These are phyloP conservation scores for Lepidothrix coronata DNA, from an alignment of 2,113 vertebrate genomes.

Conservation along the genomic window DNA sequence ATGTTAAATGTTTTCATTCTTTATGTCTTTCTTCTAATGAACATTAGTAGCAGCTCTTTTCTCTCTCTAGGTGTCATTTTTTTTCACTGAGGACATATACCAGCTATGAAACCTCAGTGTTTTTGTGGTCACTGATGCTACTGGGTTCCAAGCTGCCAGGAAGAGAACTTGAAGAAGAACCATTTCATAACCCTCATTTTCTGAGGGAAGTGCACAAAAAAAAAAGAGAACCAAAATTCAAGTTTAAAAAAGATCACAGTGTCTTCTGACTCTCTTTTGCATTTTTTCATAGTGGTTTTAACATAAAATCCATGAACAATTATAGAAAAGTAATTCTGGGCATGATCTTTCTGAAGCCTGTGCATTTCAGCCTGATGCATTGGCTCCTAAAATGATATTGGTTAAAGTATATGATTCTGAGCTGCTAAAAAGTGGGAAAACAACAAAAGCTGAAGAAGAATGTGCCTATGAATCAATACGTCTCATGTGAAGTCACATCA, in stretches of 20 bases:
- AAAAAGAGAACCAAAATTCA: background rate
- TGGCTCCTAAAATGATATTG: background rate
- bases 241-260: background rate
- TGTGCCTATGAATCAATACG: background rate
- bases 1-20: background rate
- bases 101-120: background rate
- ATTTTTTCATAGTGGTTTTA: background rate
- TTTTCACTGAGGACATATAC: background rate
- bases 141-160: background rate
- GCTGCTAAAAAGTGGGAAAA: background rate
- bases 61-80: background rate
- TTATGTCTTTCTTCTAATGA: background rate
- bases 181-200: background rate
- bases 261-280: background rate
- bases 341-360: background rate
- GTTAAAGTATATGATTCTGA: background rate
- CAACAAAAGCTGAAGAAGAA: background rate
- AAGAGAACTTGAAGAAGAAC: background rate
- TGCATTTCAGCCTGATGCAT: background rate
- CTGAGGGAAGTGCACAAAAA: background rate
- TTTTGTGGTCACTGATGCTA: background rate
- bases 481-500: background rate
- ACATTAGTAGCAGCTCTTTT: background rate
- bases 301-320: background rate
- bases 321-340: background rate